Conservation (phyloP, 2,888 invertebrate species). For the Cephonodes hylas region DNA sequence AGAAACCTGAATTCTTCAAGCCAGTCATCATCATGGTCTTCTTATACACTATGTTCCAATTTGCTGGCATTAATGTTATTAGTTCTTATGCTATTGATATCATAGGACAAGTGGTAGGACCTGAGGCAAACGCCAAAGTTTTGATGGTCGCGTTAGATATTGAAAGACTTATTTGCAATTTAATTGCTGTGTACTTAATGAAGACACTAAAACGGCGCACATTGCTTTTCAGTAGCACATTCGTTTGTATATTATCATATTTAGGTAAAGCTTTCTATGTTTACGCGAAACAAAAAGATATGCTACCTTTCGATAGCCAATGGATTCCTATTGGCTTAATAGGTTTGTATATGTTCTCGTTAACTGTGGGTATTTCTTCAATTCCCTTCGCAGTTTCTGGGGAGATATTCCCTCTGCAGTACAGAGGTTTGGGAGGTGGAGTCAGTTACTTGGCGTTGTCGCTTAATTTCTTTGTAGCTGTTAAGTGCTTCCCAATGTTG, state of each 20-base stretch:
- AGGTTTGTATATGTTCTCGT: constrained; percentile 79
- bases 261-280: constrained; percentile 75
- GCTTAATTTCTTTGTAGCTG: constrained; percentile 83
- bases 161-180: constrained; percentile 82
- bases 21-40: constrained; percentile 82
- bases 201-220: constrained; percentile 82
- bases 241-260: constrained; percentile 81
- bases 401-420: constrained; percentile 84
- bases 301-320: constrained; percentile 55
- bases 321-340: constrained; percentile 76
- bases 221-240: constrained; percentile 80
- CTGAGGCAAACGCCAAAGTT: constrained; percentile 81
- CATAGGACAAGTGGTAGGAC: constrained; percentile 81
- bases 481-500: constrained; percentile 84
- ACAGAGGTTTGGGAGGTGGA: constrained; percentile 84
- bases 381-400: constrained; percentile 87
- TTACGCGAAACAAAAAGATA: constrained; percentile 52
- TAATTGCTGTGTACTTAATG: constrained; percentile 82
- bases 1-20: constrained; percentile 79
- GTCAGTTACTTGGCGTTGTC: constrained; percentile 83
- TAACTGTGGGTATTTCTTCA: constrained; percentile 83
- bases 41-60: constrained; percentile 84
- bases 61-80: constrained; percentile 86
- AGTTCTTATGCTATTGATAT: constrained; percentile 86
- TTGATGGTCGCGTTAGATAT: constrained; percentile 84